Evolutionary conservation across 1,140 invertebrate species (phyloP).

Genomic region (Polypedilum vanderplanki): DNA sequence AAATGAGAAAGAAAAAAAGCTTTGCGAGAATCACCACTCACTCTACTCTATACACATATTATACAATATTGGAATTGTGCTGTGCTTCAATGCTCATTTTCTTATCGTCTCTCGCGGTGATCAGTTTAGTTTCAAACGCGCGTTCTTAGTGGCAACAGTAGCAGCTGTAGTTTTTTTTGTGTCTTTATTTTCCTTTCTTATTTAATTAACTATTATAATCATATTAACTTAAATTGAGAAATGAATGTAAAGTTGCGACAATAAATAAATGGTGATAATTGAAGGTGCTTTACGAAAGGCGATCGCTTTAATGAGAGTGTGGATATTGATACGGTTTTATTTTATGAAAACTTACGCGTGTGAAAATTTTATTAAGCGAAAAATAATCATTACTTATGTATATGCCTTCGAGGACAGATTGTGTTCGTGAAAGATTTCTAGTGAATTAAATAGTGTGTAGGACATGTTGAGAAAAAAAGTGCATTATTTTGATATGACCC

Average conservation of each 20-base stretch:
- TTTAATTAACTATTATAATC: slow-evolving; percentile 20
- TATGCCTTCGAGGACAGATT: no score
- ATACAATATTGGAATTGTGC: neutral
- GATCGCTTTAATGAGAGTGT: no score
- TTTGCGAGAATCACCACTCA: neutral
- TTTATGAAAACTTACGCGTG: no score
- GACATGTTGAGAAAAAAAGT: no score
- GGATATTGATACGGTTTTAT: no score
- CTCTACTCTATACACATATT: neutral
- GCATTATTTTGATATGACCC: neutral
- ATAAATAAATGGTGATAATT: slow-evolving; percentile 20
- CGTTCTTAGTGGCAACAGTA: no score
- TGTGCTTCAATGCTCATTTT: neutral
- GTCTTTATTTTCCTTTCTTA: neutral
- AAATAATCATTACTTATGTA: no score
- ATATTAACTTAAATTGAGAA: neutral
- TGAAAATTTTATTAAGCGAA: no score
- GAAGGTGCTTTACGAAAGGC: neutral
- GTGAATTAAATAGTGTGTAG: no score
- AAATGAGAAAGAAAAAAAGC: neutral
- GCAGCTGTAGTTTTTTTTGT: neutral
- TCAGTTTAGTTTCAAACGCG: neutral
- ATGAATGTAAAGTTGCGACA: neutral
- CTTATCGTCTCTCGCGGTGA: slow-evolving; percentile 8
- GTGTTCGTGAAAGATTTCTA: no score